Evolutionary conservation across 2,888 invertebrate species (phyloP).

Genomic region (Camptogramma bilineatum): DNA sequence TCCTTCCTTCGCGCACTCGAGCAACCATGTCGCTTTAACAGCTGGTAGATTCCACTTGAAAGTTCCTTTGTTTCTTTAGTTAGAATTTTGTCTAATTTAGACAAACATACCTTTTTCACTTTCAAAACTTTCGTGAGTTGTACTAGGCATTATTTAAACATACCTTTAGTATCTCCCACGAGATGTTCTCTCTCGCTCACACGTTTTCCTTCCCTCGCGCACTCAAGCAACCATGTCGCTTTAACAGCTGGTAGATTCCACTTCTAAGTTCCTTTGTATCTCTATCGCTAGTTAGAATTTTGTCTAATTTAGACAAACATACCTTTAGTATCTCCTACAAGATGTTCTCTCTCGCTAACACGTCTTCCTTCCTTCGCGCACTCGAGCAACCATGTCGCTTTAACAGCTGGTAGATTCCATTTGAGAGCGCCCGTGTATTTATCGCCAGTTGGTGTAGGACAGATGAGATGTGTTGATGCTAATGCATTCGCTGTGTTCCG

Average conservation of each 20-base stretch:
- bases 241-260: conserved; percentile 94
- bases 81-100: too few species aligned
- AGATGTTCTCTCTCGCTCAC: conserved; percentile 85
- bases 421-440: conserved; percentile 93
- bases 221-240: conserved; percentile 91
- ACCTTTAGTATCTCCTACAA: conserved; percentile 86
- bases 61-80: conserved; percentile 86
- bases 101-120: too few species aligned
- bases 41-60: conserved; percentile 94
- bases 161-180: conserved; percentile 85
- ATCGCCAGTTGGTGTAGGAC: conserved; percentile 89
- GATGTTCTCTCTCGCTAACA: conserved; percentile 83
- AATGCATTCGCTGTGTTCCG: conserved; percentile 75
- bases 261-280: conserved; percentile 84
- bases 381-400: conserved; percentile 90
- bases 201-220: conserved; percentile 84
- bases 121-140: too few species aligned
- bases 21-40: conserved; percentile 91
- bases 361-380: conserved; percentile 86
- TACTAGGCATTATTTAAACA: too few species aligned
- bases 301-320: too few species aligned
- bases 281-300: not conserved
- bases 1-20: conserved; percentile 87
- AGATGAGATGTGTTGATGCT: conserved; percentile 93
- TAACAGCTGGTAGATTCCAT: conserved; percentile 94